Evolutionary conservation across 2,113 vertebrate genomes (phyloP), one percentile per base, ranked within the genome.

Genomic region (Pardalotus punctatus): DNA sequence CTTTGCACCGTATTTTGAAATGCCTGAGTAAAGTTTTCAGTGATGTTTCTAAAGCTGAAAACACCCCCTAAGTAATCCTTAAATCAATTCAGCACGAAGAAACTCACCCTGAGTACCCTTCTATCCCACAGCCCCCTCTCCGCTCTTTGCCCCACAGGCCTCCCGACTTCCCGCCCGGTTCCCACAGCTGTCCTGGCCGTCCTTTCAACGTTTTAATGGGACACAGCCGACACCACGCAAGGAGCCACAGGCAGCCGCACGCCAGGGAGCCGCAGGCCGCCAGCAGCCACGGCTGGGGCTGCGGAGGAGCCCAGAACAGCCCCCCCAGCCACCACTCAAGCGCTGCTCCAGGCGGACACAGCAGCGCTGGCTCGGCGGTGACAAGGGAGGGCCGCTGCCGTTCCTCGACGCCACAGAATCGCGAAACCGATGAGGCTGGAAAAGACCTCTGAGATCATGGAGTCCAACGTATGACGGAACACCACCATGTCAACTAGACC

Each of bases 161-260:
- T 15, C 19, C 22, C 36, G 3, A 12, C 14, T 10, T 42, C 21
- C 50, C 31, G 14, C 36, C 31, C 5, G 31, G 3, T 5, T 25
- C 29, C 38, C 71, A 33, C 20, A 24, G 38, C 22, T 2, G 1
- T 16, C 22, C 53, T 0, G 14, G 18, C 18, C 2, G 12, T 28
- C 11, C 14, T 14, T 51, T 4, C 28, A 27, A 1, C 5, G 7
- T 3, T 21, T 53, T 5, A 21, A 9, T 0, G 40, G n/a, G 31
- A 12, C 35, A 11, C 28, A 3, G 45, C n/a, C 20, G 12, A 1
- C 8, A 1, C 12, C 10, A 7, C 13, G n/a, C 35, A 8, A 3
- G 12, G 27, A 43, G 31, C 67, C 6, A 27, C 69, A 22, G 82
- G 12, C 18, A 14, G 31, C 31, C 10, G 12, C 51, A 3, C 10